Evolutionary conservation across 2,797 vertebrate species (phyloP), one percentile per base, ranked within the genome.

Genomic region (Eleutherodactylus coqui): DNA sequence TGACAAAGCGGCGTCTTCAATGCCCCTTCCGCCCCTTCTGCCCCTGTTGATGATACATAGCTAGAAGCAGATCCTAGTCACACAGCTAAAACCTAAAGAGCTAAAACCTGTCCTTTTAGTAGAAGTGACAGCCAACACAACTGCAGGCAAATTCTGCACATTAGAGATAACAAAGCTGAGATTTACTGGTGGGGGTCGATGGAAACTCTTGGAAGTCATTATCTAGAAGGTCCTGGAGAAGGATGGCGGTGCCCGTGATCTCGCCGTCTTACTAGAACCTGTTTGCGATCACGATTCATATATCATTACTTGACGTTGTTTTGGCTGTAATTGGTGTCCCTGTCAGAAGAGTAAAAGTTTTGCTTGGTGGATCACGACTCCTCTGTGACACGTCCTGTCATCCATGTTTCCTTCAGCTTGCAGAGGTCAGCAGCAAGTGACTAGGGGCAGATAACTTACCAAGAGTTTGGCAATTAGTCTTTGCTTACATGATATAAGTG

Each of bases 361-460:
- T 45, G 41, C 41, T 73, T 73, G 70, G 29, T 73, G 70, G 70
- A 73, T 73, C 70, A 27, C 27, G 41, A 14, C 70, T 73, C 24
- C 27, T 73, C 70, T 73, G 41, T 27, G 70, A 73, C 38, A 27
- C 45, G 38, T 73, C 70, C 43, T 73, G 43, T 16, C 5, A 2
- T 0, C 16, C 27, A 0, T 49, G 41, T 47, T 73, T 90, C 84
- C n/a, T 38, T 34, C n/a, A 19, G 55, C 80, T 91, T 90, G 67
- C 53, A 89, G 92, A 86, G 91, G 89, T 90, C 90, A 90, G 86
- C 88, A 43, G 91, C 90, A 87, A 79, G 83, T 85, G 13, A 8
- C 0, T 27, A 45, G 36, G 41, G 70, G 16, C 41, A 27, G 70
- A 73, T 73, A 43, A 73, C 11, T 73, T 27, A 73, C 38, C 5